These are phyloP conservation scores for Centroberyx gerrardi DNA, from an alignment of 2,797 vertebrate species.

Conservation along the genomic window DNA sequence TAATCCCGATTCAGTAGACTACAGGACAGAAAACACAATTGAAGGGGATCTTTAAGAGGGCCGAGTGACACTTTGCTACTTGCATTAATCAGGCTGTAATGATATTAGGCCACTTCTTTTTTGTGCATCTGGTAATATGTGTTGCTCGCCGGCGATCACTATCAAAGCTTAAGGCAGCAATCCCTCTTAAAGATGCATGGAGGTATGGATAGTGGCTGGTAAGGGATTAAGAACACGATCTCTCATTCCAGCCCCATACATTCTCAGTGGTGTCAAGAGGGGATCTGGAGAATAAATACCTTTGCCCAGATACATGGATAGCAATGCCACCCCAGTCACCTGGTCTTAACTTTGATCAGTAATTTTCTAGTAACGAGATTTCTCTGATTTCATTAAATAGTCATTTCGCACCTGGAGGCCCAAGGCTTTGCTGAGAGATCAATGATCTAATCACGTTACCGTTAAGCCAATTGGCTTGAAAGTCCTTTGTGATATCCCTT, in stretches of 20 bases:
- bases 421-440: slow-evolving; percentile 84
- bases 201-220: slow-evolving; percentile 67
- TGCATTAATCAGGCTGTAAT: slow-evolving; percentile 65
- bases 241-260: slow-evolving; percentile 64
- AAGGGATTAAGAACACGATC: slow-evolving; percentile 76
- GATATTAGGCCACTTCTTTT: slow-evolving; percentile 60
- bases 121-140: slow-evolving; percentile 44
- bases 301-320: slow-evolving; percentile 70
- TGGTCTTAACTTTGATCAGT: slow-evolving; percentile 87
- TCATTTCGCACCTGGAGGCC: slow-evolving; percentile 87
- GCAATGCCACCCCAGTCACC: slow-evolving; percentile 75
- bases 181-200: slow-evolving; percentile 71
- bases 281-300: slow-evolving; percentile 83
- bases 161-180: slow-evolving; percentile 65
- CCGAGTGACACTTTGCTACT: background rate
- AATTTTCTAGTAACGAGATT: slow-evolving; percentile 89
- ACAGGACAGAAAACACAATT: slow-evolving; percentile 30
- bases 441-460: slow-evolving; percentile 89
- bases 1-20: slow-evolving; percentile 26
- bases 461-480: slow-evolving; percentile 84
- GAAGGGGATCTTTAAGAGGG: slow-evolving; percentile 39
- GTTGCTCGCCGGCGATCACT: slow-evolving; percentile 59
- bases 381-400: slow-evolving; percentile 88
- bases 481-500: slow-evolving; percentile 88
- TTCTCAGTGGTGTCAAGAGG: slow-evolving; percentile 78